Base-by-base conservation (phyloP, 2,888 invertebrate species). In the Meta bourneti region DNA sequence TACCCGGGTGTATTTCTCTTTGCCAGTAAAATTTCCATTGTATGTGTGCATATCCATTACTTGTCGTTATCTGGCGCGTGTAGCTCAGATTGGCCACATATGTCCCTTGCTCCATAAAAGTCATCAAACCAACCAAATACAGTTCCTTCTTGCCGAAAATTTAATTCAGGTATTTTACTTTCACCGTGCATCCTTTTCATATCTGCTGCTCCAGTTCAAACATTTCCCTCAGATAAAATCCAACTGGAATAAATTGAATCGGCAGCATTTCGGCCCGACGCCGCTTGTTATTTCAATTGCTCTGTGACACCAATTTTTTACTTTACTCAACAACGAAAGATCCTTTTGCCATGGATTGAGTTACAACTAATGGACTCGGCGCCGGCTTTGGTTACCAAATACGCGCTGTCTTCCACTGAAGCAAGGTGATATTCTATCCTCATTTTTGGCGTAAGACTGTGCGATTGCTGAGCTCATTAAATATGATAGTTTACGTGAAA, bases 281-380 rank as follows among this genome's bases (percentile, higher is more conserved):
- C 6, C 1, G 61, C 79, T 16, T 13, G 79, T 48, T 61, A 16
- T 48, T 48, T 61, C 7, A 54, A 11, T 61, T 20, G 61, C 48
- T 69, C 16, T 20, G 20, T 61, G 79, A 79, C 79, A 79, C 61
- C 79, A 79, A 79, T 79, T 79, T 34, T 16, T 79, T 49, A 79
- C 34, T 79, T 61, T 77, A 9, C 77, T 19, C 49, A 77, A 77
- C 77, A 77, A 77, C 77, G 49, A 52, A 16, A 69, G 54, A 79
- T 61, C 79, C 61, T 79, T 20, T 6, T 79, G 54, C 61, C 61
- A 7, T 20, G 20, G 20, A 69, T 16, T 75, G 34, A 20, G 34
- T 34, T 13, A 19, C 52, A 1, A 9, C 78, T 79, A 79, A 79
- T 79, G 54, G 79, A 20, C 61, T 20, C 8, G 79, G 79, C 79